Evolutionary conservation across 2,888 invertebrate species (phyloP), one percentile per base, ranked within the genome.

Genomic region (Dasysyrphus albostriatus): DNA sequence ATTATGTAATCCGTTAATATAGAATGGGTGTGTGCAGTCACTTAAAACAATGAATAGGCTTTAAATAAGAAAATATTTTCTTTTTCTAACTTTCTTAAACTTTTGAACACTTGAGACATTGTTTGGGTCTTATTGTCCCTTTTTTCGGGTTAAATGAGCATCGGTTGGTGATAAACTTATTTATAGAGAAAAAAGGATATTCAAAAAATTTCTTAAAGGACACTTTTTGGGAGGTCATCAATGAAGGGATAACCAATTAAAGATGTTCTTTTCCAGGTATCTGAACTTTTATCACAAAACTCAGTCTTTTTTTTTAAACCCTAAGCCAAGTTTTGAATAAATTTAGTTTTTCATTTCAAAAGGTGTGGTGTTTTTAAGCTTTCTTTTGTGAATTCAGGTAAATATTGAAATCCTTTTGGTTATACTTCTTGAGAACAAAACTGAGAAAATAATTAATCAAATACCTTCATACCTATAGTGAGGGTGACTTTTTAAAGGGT

Each of bases 1-100:
- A 83, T 87, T 87, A 87, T 83, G 83, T 83, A 87, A 87, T 79
- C 81, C 61, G 37, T 67, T 63, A 54, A 61, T 47, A 39, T 14
- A 58, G 67, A 73, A 69, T 47, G 82, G 78, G 77, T 56, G 69
- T 76, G 54, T 63, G 70, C 29, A 44, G 65, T 78, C 47, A 24
- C 34, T 77, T 67, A 47, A 76, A 70, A 76, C 70, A 74, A 74
- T 78, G 69, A 63, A 74, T 37, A 69, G 47, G 42, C 24, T 54
- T 29, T 24, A 29, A 29, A 14, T 19, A 29, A 4, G 4, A 29
- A 24, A 29, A 14, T 54, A 12, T 24, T 51, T 19, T 65, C 42
- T 42, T 72, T 58, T 58, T 42, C 72, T 10, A 19, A 51, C 19
- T 2, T 63, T 42, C 12, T 51, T 24, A 12, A 29, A 14, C 12